These are phyloP conservation scores for Chrysina gloriosa DNA, from an alignment of 2,888 invertebrate species.

Conservation along the genomic window DNA sequence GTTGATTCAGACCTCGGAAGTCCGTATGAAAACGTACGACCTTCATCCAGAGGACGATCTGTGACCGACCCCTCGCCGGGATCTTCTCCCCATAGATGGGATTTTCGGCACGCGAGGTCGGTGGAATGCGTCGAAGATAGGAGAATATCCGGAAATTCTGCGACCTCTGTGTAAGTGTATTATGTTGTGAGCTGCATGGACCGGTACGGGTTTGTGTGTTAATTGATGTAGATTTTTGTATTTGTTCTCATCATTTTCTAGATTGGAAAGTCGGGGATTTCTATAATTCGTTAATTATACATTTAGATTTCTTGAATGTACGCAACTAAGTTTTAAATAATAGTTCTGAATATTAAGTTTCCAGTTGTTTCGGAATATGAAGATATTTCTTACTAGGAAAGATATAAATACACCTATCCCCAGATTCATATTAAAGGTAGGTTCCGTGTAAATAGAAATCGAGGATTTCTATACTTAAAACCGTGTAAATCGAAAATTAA, in stretches of 20 bases:
- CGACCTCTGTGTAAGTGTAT: constrained; percentile 70
- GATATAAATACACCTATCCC: no score
- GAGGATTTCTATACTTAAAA: no score
- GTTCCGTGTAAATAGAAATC: no score
- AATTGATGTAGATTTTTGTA: not conserved
- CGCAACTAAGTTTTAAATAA: no score
- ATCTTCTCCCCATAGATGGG: constrained; percentile 70
- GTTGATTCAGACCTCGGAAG: constrained; percentile 72
- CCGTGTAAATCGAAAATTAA: no score
- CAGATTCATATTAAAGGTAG: no score
- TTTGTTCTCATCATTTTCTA: not conserved
- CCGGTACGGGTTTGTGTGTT: constrained; percentile 2
- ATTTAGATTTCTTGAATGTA: no score
- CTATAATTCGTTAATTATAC: no score
- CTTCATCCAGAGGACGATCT: constrained; percentile 65
- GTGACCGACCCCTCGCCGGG: constrained; percentile 67
- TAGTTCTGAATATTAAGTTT: no score
- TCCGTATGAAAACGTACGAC: constrained; percentile 74
- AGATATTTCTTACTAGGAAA: no score
- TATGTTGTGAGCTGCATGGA: constrained; percentile 29
- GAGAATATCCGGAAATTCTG: constrained; percentile 70
- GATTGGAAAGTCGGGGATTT: not conserved
- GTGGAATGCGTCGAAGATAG: constrained; percentile 67
- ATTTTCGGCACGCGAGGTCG: constrained; percentile 66
- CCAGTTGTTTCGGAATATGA: no score